phyloP scores from a whole-genome alignment of 1,140 invertebrate species.

The Steinernema feltiae region DNA sequence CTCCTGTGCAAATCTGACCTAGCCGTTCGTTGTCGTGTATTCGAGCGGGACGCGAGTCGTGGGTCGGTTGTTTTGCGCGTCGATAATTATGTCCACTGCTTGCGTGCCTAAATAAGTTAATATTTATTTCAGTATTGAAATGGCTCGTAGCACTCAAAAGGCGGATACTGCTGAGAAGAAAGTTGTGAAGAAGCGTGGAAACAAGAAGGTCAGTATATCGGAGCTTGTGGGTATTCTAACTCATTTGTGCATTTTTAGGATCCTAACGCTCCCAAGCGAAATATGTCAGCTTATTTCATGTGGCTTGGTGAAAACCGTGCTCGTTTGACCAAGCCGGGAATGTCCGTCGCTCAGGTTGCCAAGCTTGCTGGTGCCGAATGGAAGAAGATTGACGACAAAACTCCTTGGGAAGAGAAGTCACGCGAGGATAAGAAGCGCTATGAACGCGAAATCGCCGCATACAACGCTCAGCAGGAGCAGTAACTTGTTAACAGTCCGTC shows the following conservation, averaged over 20 bases:
- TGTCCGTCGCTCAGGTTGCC: conserved; percentile 80
- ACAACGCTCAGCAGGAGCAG: background rate
- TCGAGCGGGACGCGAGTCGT: too few species aligned
- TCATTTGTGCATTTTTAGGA: conserved; percentile 64
- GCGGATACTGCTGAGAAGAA: background rate
- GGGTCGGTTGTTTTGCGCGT: too few species aligned
- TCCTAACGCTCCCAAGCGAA: conserved; percentile 79
- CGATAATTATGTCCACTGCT: too few species aligned
- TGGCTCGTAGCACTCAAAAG: background rate
- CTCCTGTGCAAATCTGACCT: too few species aligned
- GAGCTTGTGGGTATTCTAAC: too few species aligned
- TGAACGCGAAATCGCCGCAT: conserved; percentile 53
- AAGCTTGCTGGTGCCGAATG: conserved; percentile 87
- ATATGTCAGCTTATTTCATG: conserved; percentile 81
- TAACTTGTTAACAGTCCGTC: background rate
- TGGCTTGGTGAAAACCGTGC: conserved; percentile 80
- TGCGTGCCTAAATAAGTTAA: too few species aligned
- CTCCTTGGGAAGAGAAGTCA: conserved; percentile 45
- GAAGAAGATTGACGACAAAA: conserved; percentile 61
- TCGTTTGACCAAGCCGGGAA: conserved; percentile 75
- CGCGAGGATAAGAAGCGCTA: conserved; percentile 61
- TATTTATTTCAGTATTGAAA: background rate
- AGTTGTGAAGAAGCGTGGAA: background rate
- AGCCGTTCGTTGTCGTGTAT: too few species aligned
- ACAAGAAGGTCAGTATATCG: background rate